Conservation (phyloP, 2,113 vertebrate species). For the Emberiza fucata region DNA sequence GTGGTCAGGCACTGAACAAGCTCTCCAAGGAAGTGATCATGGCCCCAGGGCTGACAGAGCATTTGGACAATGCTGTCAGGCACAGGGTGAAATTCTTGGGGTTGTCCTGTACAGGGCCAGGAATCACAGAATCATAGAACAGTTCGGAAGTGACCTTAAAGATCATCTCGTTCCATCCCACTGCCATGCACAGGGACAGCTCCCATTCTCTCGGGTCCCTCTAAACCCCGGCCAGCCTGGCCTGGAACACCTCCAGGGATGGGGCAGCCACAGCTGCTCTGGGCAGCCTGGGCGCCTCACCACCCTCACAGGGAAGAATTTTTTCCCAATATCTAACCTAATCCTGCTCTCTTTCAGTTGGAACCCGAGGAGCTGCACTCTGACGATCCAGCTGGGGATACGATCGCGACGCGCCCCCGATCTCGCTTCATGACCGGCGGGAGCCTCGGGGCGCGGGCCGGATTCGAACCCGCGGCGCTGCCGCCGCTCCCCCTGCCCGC, state of each 20-base stretch:
- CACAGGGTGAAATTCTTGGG: background rate
- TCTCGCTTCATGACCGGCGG: background rate
- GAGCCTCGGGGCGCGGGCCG: accelerated
- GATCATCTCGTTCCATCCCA: background rate
- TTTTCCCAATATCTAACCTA: background rate
- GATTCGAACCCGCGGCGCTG: background rate
- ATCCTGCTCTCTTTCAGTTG: background rate
- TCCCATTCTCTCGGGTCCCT: accelerated
- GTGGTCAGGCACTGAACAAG: background rate
- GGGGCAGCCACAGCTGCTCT: background rate
- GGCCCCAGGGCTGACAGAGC: background rate
- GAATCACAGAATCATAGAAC: background rate
- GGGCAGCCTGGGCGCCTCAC: accelerated
- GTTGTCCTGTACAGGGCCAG: background rate
- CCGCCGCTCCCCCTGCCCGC: background rate
- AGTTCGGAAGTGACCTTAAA: background rate
- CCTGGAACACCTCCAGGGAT: background rate
- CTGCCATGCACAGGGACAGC: background rate
- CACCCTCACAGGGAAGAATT: background rate
- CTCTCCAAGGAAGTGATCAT: background rate
- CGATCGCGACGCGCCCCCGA: accelerated
- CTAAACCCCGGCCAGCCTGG: background rate
- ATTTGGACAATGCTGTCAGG: background rate
- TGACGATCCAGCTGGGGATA: background rate
- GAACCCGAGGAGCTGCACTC: background rate